Evolutionary conservation across 2,797 vertebrate genomes (phyloP), one percentile per base, ranked within the genome.

Genomic region (Mustela erminea): DNA sequence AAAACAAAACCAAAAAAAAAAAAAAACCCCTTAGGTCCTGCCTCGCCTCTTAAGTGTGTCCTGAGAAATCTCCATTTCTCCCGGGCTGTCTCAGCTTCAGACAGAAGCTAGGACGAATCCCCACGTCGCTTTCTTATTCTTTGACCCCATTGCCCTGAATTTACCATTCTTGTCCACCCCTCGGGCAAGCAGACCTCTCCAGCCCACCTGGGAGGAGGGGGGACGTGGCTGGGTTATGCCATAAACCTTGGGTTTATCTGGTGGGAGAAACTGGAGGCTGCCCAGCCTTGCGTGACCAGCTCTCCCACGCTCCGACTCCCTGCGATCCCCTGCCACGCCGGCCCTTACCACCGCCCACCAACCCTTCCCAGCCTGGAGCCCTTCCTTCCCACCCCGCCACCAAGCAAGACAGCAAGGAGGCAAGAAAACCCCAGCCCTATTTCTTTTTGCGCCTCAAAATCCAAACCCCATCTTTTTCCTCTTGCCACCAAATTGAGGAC

Each of bases 401-500:
- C 49, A 18, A 5, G 74, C 43, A 70, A 49, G 68, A 35, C 25
- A 4, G 8, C 27, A 3, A 54, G 15, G 32, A 58, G 35, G n/a
- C 13, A 17, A 58, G 84, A 75, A 75, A 38, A 15, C 32, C 60
- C 25, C 54, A 66, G 84, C 54, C 58, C 18, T 5, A 0, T 25
- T 46, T 87, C 35, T 49, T 38, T 54, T 17, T 46, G 32, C 12
- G 72, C 35, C 56, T 49, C 83, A 46, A 49, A 68, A 49, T 18
- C 18, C 70, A 70, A 86, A 90, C 86, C 94, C 74, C 66, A 43
- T 72, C 0, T 32, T 91, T 3, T 54, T 84, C 94, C 58, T 43
- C 41, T 72, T 87, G 96, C 91, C 95, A 80, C 92, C 86, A 92
- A 52, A 38, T 27, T 12, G 35, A 54, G 77, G 77, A 38, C 96